Percentiles rank a stretch among this genome's conserved stretches.
phyloP scores from a whole-genome alignment of 2,113 vertebrate species.

The Nanger granti region DNA sequence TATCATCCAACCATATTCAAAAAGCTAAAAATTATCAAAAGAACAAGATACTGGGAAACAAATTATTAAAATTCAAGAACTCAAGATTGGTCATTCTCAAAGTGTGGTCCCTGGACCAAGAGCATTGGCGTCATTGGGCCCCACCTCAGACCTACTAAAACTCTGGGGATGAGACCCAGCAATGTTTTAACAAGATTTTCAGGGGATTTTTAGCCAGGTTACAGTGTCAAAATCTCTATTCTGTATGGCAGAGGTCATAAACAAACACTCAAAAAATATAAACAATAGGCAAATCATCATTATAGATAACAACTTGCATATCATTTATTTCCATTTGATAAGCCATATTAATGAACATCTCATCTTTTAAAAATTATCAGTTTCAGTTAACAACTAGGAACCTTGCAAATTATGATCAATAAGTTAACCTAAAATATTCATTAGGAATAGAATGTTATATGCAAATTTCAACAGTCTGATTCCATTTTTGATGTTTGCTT shows the following conservation, averaged over 20 bases:
- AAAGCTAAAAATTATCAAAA: constrained; percentile 55
- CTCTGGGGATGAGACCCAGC: not conserved
- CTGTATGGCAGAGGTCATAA: constrained; percentile 62
- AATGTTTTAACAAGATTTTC: not conserved
- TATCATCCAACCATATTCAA: constrained; percentile 45
- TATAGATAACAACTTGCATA: not conserved
- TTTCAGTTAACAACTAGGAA: not conserved
- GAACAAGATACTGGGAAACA: constrained; percentile 32
- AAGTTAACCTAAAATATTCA: not conserved
- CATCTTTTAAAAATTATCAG: not conserved
- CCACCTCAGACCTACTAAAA: not conserved
- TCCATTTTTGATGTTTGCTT: not conserved
- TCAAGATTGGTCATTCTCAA: not conserved
- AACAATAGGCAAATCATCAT: not conserved
- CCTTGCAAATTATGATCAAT: not conserved
- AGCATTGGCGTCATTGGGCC: not conserved
- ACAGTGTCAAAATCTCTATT: not conserved
- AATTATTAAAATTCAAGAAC: constrained; percentile 63
- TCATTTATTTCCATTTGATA: not conserved
- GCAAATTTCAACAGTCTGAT: not conserved
- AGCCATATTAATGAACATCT: not conserved
- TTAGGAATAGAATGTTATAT: not conserved
- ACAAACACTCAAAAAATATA: constrained; percentile 8
- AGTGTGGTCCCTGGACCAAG: not conserved
- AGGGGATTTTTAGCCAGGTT: not conserved